Evolutionary conservation across 2,797 vertebrate species (phyloP), one percentile per base, ranked within the genome.

Genomic region (Sebastes miniatus): DNA sequence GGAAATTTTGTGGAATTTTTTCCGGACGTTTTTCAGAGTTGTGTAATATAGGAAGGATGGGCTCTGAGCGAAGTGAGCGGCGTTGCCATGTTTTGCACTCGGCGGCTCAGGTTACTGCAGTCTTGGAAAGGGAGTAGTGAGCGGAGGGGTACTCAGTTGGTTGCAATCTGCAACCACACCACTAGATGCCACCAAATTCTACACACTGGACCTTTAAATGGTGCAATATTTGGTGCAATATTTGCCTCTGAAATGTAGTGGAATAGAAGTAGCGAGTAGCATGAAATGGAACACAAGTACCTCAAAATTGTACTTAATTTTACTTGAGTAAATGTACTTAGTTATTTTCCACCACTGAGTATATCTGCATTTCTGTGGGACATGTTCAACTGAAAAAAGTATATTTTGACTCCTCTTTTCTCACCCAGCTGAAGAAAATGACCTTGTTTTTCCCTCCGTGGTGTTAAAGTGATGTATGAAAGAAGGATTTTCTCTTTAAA

Each of bases 401-500:
- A 31, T 25, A n/a, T 58, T 66, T 61, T 25, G 25, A 54, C 27
- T 74, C 20, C 27, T 73, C 24, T 57, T 16, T 61, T 18, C 58
- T 58, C n/a, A 18, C 14, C 8, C 18, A 25, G 36, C 25, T 27
- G 12, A 70, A 32, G n/a, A 34, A 32, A 65, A 32, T 29, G 2
- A 62, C 32, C 70, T 71, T 81, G 50, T 63, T 57, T 69, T 61
- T 8, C 36, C 34, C 9, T 73, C 13, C 1, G 5, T 50, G 25
- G 27, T 31, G 12, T 9, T 62, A 39, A 4, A 47, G 12, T 8
- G 31, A 58, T 50, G 22, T 22, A 24, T 71, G 24, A 62, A 31
- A 66, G 36, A 59, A 7, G 54, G 7, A 34, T 63, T 58, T 63
- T 78, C 39, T 73, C 32, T 57, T 43, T 66, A 13, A 69, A 74